phyloP scores from a whole-genome alignment of 2,888 invertebrate genomes.

The Tanytarsus gracilentus region DNA sequence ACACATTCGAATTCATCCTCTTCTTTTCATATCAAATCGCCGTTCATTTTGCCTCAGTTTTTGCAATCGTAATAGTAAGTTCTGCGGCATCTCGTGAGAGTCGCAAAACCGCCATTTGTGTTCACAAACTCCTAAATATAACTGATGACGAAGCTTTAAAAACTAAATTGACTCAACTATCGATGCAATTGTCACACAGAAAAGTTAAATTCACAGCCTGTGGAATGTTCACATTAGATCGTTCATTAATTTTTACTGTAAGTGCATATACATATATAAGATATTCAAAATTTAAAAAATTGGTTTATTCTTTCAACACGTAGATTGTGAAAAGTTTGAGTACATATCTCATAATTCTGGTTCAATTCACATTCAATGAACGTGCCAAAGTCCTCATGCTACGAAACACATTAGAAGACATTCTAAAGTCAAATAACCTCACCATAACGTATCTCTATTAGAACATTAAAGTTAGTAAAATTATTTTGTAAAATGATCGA shows the following conservation, averaged over 20 bases:
- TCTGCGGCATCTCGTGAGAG: conserved; percentile 38
- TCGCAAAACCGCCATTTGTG: conserved; percentile 35
- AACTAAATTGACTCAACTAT: conserved; percentile 38
- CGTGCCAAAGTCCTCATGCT: conserved; percentile 9
- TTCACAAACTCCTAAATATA: conserved; percentile 40
- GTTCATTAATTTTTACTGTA: conserved; percentile 42
- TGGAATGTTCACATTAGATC: conserved; percentile 41
- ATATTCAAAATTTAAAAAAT: background rate
- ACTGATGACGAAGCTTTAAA: conserved; percentile 37
- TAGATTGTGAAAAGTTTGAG: conserved; percentile 42
- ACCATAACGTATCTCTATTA: too few species aligned
- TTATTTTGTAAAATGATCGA: too few species aligned
- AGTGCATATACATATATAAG: conserved; percentile 22
- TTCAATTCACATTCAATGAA: conserved; percentile 24
- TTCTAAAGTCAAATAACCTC: background rate
- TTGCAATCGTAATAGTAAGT: conserved; percentile 39
- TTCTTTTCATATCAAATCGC: conserved; percentile 39
- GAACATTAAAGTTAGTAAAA: too few species aligned
- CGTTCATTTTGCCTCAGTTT: conserved; percentile 39
- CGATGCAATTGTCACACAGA: conserved; percentile 39
- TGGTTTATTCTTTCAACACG: conserved; percentile 25
- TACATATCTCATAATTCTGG: conserved; percentile 42
- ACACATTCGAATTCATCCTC: conserved; percentile 39
- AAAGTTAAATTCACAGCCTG: conserved; percentile 41
- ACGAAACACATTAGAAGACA: background rate